Evolutionary conservation across 2,888 invertebrate genomes (phyloP).

Genomic region (Miltochrista miniata): DNA sequence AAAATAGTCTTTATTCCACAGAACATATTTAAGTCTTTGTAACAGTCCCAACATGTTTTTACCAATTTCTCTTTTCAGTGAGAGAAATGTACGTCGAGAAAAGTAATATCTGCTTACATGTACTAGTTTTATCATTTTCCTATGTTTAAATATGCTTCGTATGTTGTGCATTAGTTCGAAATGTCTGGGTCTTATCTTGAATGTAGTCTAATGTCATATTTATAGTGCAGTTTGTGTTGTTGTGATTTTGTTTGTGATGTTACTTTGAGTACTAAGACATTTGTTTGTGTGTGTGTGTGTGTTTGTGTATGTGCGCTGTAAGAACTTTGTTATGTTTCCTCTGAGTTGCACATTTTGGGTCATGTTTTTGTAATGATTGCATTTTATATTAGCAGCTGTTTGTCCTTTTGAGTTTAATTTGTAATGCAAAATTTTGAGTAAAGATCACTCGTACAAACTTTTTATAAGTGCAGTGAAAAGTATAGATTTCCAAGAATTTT

Average conservation of each 20-base stretch:
- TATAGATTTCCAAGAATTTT: too few relatives aligned
- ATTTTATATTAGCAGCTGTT: not conserved
- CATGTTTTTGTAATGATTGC: not conserved
- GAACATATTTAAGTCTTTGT: conserved; percentile 4
- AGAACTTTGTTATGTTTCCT: conserved; percentile 1
- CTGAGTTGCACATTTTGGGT: not conserved
- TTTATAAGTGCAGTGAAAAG: too few relatives aligned
- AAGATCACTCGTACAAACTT: too few relatives aligned
- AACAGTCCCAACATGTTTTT: conserved; percentile 25
- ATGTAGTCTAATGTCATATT: conserved; percentile 29
- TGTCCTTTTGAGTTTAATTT: too few relatives aligned
- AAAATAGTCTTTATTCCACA: not conserved
- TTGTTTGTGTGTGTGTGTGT: not conserved
- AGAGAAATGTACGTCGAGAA: conserved; percentile 40
- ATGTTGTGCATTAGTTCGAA: conserved; percentile 25
- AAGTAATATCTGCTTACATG: conserved; percentile 38
- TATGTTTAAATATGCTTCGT: conserved; percentile 29
- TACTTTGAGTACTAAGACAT: not conserved
- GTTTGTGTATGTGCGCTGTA: conserved; percentile 1
- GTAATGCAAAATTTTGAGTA: too few relatives aligned
- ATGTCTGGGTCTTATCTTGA: conserved; percentile 38
- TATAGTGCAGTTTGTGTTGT: conserved; percentile 21
- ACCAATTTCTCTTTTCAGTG: conserved; percentile 27
- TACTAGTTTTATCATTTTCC: conserved; percentile 42
- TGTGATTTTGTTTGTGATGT: conserved; percentile 17